phyloP scores from a whole-genome alignment of 2,888 invertebrate species.

The Osmoderma eremita region DNA sequence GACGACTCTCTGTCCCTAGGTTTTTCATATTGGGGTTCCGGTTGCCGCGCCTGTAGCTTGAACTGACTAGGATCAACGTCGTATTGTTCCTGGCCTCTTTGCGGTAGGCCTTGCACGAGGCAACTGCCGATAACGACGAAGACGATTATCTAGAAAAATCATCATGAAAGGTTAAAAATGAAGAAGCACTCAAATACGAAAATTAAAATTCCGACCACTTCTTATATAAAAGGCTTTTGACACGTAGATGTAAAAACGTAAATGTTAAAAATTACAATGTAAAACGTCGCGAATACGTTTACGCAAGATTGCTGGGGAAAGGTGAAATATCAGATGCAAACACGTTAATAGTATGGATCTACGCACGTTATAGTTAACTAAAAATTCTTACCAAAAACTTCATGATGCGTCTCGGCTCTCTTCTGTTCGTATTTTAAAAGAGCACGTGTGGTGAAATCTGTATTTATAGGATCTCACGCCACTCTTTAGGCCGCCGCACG shows the following conservation, averaged over 20 bases:
- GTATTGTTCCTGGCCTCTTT: conserved; percentile 50
- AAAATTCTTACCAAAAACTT: conserved; percentile 51
- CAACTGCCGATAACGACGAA: conserved; percentile 44
- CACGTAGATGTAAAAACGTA: no score
- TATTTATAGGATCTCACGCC: conserved; percentile 52
- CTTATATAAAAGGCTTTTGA: conserved; percentile 6
- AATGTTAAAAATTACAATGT: conserved; percentile 20
- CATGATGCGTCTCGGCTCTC: conserved; percentile 47
- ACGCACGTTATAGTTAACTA: conserved; percentile 2
- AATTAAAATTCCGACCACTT: no score
- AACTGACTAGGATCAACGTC: conserved; percentile 52
- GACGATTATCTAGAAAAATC: conserved; percentile 23
- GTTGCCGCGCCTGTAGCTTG: conserved; percentile 48
- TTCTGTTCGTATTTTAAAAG: conserved; percentile 45
- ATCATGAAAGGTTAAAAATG: conserved; percentile 38
- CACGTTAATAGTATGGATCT: background rate
- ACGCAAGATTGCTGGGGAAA: conserved; percentile 8
- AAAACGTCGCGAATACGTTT: conserved; percentile 36
- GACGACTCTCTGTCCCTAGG: conserved; percentile 67
- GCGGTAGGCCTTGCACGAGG: conserved; percentile 47
- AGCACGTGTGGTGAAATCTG: conserved; percentile 51
- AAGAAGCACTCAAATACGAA: background rate
- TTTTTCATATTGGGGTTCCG: conserved; percentile 62
- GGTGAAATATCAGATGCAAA: conserved; percentile 39
- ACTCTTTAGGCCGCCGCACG: conserved; percentile 37